These are phyloP conservation scores for Neopelma chrysocephalum DNA, from an alignment of 2,797 vertebrate species.

Conservation along the genomic window DNA sequence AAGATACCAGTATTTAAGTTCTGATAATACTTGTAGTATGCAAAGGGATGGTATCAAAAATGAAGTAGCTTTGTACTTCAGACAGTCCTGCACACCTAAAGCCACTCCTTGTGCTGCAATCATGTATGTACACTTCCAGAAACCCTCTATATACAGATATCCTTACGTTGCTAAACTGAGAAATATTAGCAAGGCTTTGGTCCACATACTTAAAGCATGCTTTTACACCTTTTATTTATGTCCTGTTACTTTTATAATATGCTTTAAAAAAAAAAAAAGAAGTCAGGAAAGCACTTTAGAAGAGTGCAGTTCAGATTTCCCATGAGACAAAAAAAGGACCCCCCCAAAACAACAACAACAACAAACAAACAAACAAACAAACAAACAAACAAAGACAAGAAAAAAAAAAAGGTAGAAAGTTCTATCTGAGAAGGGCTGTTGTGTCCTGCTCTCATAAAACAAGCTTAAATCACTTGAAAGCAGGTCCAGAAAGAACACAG, in stretches of 20 bases:
- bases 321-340: background rate
- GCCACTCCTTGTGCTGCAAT: background rate
- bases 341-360: too few relatives aligned
- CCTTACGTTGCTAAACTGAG: background rate
- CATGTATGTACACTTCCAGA: fast-evolving
- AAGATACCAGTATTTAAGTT: background rate
- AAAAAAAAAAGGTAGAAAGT: background rate
- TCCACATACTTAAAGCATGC: slow-evolving; percentile 17
- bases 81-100: background rate
- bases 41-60: background rate
- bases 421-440: slow-evolving; percentile 26
- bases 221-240: slow-evolving; percentile 43
- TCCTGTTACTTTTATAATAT: slow-evolving; percentile 46
- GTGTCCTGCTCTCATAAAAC: background rate
- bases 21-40: background rate
- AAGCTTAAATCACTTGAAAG: slow-evolving; percentile 54
- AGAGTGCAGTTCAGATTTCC: background rate
- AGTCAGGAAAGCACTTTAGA: slow-evolving; percentile 45
- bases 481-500: background rate
- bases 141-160: fast-evolving
- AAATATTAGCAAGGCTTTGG: background rate
- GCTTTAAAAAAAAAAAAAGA: slow-evolving; percentile 38
- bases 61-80: background rate
- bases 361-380: too few relatives aligned
- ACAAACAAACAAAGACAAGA: too few relatives aligned